These are phyloP conservation scores for Apamea monoglypha DNA, from an alignment of 2,888 invertebrate species.

Conservation along the genomic window DNA sequence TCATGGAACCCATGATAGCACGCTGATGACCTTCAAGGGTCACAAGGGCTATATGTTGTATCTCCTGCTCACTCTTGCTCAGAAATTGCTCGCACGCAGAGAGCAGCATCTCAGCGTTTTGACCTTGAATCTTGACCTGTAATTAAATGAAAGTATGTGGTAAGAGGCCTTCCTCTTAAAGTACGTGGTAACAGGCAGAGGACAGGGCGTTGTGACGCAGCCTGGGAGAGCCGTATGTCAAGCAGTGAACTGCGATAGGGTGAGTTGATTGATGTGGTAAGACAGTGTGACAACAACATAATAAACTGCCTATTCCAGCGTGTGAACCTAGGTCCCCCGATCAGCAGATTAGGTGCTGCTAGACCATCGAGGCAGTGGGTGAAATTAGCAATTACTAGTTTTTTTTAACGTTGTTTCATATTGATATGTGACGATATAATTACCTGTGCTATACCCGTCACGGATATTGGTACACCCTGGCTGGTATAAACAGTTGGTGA, in stretches of 20 bases:
- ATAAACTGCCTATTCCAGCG: background rate
- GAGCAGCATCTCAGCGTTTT: constrained; percentile 96
- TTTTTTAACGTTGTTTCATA: background rate
- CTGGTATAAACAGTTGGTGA: constrained; percentile 98
- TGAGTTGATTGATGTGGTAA: background rate
- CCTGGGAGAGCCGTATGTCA: background rate
- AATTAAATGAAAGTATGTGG: constrained; percentile 56
- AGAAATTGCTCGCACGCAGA: constrained; percentile 98
- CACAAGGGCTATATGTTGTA: constrained; percentile 97
- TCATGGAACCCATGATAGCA: constrained; percentile 99
- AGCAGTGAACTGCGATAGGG: background rate
- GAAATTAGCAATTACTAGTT: too few relatives aligned
- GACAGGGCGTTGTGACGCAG: background rate
- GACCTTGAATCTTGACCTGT: constrained; percentile 96
- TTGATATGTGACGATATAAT: background rate
- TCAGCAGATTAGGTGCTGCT: background rate
- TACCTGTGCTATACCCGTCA: constrained; percentile 98
- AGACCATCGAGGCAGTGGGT: background rate
- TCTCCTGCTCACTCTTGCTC: constrained; percentile 96
- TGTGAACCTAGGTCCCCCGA: background rate
- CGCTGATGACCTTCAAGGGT: constrained; percentile 98
- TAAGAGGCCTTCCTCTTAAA: too few relatives aligned
- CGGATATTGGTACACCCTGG: constrained; percentile 99
- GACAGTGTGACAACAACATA: background rate
- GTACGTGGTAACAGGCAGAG: background rate